These are phyloP conservation scores for Listronotus bonariensis DNA, from an alignment of 1,140 invertebrate species.

Conservation along the genomic window DNA sequence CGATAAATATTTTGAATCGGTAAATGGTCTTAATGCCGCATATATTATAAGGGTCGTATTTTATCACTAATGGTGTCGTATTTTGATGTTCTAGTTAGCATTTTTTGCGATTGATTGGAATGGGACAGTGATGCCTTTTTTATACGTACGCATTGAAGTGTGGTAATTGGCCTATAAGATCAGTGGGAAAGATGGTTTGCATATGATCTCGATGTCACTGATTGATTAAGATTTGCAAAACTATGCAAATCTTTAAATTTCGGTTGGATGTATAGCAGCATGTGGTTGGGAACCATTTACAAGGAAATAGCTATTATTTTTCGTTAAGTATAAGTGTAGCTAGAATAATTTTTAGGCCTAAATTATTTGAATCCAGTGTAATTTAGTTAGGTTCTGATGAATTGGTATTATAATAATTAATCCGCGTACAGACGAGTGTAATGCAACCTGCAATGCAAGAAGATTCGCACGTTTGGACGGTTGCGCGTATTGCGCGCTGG, in stretches of 20 bases:
- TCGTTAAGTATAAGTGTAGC: too few species aligned
- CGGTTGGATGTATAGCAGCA: constrained; percentile 1
- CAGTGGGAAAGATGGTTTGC: constrained; percentile 29
- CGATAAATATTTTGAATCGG: constrained; percentile 48
- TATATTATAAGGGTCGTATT: constrained; percentile 32
- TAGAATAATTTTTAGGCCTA: too few species aligned
- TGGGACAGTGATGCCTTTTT: constrained; percentile 17
- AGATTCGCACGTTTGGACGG: too few species aligned
- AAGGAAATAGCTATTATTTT: too few species aligned
- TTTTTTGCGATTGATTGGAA: constrained; percentile 22
- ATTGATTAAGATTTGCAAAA: constrained; percentile 12
- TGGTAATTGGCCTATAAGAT: constrained; percentile 26
- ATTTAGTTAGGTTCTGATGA: too few species aligned
- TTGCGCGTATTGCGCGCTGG: too few species aligned
- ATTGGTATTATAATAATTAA: too few species aligned
- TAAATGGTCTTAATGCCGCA: constrained; percentile 31
- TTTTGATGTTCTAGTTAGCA: constrained; percentile 40
- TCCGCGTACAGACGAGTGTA: too few species aligned
- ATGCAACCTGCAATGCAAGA: too few species aligned
- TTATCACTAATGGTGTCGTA: constrained; percentile 20
- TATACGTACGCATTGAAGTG: constrained; percentile 23
- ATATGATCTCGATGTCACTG: constrained; percentile 18
- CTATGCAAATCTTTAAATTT: constrained; percentile 15
- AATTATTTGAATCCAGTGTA: too few species aligned
- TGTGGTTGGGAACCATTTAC: constrained; percentile 14